These are phyloP conservation scores for Stegastes partitus DNA, from an alignment of 2,113 vertebrate genomes.

Conservation along the genomic window DNA sequence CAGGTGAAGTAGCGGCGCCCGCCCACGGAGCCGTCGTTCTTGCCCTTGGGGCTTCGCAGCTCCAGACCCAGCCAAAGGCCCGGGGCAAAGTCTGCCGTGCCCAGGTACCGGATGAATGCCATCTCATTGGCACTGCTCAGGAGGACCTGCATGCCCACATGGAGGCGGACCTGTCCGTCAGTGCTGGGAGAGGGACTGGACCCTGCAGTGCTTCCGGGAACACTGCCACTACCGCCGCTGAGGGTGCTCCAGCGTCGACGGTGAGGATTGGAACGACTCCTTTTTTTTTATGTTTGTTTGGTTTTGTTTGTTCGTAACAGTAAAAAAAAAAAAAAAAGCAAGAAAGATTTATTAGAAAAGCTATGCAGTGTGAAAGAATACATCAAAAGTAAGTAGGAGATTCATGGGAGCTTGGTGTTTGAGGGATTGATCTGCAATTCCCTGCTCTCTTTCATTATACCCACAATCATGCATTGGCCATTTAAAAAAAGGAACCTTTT, in stretches of 20 bases:
- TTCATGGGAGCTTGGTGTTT: slow-evolving; percentile 38
- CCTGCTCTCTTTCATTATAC: slow-evolving; percentile 59
- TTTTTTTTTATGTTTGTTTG: slow-evolving; percentile 64
- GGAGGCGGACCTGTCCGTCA: slow-evolving; percentile 85
- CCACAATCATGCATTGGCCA: slow-evolving; percentile 53
- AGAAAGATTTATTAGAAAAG: slow-evolving; percentile 50
- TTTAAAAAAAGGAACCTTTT: slow-evolving; percentile 58
- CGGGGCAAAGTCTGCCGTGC: slow-evolving; percentile 90
- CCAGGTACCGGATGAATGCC: slow-evolving; percentile 93
- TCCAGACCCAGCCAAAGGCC: slow-evolving; percentile 96
- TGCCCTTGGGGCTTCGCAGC: slow-evolving; percentile 91
- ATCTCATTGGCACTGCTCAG: slow-evolving; percentile 95
- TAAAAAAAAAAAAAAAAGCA: slow-evolving; percentile 19
- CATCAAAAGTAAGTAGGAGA: slow-evolving; percentile 35
- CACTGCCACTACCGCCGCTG: slow-evolving; percentile 26
- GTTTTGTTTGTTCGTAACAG: slow-evolving; percentile 5
- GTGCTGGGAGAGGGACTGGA: slow-evolving; percentile 41
- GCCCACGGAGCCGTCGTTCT: slow-evolving; percentile 92
- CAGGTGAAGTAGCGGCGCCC: slow-evolving; percentile 93
- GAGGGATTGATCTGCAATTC: slow-evolving; percentile 51
- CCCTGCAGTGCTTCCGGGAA: slow-evolving; percentile 31
- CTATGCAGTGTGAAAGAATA: slow-evolving; percentile 26
- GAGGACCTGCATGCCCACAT: slow-evolving; percentile 93
- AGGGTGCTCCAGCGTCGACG: slow-evolving; percentile 89
- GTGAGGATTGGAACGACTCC: slow-evolving; percentile 83